These are phyloP conservation scores for Aradophagus sp. DNA, from an alignment of 1,140 invertebrate species.

Conservation along the genomic window DNA sequence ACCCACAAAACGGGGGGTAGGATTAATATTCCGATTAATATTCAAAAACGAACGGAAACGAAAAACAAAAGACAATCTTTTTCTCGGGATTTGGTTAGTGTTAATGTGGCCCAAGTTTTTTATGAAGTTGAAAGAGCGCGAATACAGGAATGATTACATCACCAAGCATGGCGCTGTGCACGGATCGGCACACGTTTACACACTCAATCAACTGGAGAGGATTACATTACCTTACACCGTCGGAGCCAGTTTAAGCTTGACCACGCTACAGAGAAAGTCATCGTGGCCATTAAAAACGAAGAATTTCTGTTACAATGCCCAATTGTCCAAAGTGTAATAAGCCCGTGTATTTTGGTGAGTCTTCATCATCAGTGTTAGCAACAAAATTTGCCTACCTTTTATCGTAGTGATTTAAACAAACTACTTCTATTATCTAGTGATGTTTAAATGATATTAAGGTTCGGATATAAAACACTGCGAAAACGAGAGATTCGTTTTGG, in stretches of 20 bases:
- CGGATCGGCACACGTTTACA: constrained; percentile 61
- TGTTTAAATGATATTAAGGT: no score
- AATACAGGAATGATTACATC: constrained; percentile 54
- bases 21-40: no score
- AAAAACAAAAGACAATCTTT: no score
- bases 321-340: constrained; percentile 79
- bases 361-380: constrained; percentile 3
- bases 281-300: constrained; percentile 31
- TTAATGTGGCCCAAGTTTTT: no score
- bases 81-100: no score
- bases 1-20: no score
- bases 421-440: no score
- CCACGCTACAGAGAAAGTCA: constrained; percentile 65
- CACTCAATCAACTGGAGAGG: constrained; percentile 69
- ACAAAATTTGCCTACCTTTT: no score
- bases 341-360: constrained; percentile 78
- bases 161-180: constrained; percentile 28
- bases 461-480: no score
- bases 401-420: no score
- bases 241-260: constrained; percentile 67
- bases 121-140: constrained; percentile 25
- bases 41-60: no score
- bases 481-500: no score
- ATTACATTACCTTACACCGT: constrained; percentile 68
- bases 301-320: constrained; percentile 69